Conservation (phyloP, 2,797 vertebrate species). For the Coregonus ussuriensis region DNA sequence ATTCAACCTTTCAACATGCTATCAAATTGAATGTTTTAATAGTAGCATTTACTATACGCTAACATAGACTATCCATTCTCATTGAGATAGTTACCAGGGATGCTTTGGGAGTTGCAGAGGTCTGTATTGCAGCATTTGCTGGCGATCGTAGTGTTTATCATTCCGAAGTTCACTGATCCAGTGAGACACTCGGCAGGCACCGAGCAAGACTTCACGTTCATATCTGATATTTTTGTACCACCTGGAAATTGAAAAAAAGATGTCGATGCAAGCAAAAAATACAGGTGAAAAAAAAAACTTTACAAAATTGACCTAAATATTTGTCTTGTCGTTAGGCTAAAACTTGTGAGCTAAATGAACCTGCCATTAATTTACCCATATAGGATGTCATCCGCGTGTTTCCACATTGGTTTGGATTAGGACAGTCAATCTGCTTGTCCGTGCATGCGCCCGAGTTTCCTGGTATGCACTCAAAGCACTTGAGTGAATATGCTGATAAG, state of each 20-base stretch:
- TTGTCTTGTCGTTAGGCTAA: not conserved
- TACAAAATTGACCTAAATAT: not conserved
- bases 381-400: accelerated
- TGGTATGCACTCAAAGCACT: constrained; percentile 33
- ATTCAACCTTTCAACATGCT: too few species aligned
- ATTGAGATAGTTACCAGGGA: constrained; percentile 46
- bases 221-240: accelerated
- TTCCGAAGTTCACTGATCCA: constrained; percentile 47
- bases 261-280: not conserved
- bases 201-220: constrained; percentile 20
- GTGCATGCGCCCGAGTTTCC: accelerated
- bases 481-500: constrained; percentile 47
- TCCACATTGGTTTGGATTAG: constrained; percentile 8
- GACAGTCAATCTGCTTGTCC: constrained; percentile 11
- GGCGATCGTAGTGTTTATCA: accelerated
- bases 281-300: not conserved
- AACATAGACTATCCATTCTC: too few species aligned
- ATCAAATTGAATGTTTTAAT: too few species aligned
- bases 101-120: constrained; percentile 46
- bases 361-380: constrained; percentile 26
- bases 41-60: too few species aligned
- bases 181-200: constrained; percentile 13
- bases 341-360: too few species aligned
- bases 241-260: constrained; percentile 32
- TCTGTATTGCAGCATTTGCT: constrained; percentile 50